phyloP scores from a whole-genome alignment of 2,113 vertebrate species.

The Heptranchias perlo region DNA sequence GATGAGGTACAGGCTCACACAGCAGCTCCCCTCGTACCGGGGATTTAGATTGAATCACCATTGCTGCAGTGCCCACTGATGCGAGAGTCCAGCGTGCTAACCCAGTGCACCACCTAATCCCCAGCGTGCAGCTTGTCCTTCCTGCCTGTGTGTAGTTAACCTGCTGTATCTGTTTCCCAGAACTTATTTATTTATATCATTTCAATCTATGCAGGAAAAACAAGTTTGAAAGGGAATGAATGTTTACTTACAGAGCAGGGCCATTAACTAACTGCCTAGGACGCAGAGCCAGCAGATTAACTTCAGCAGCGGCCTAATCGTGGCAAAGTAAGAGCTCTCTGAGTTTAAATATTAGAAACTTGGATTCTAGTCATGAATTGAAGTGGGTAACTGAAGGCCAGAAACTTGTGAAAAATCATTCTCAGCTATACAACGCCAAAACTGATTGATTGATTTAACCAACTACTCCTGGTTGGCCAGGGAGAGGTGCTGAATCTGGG shows the following conservation, averaged over 20 bases:
- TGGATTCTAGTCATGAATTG: not conserved
- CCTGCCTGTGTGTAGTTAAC: not conserved
- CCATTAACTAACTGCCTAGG: not conserved
- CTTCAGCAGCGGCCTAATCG: not conserved
- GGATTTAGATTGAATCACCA: too few species aligned
- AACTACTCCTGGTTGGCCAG: too few species aligned
- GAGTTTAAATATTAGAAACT: not conserved
- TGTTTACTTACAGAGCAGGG: not conserved
- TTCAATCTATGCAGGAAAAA: slow-evolving; percentile 5
- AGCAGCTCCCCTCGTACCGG: not conserved
- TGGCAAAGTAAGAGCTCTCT: not conserved
- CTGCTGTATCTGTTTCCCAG: not conserved
- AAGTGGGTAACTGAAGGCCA: not conserved
- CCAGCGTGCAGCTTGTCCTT: not conserved
- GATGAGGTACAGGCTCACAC: not conserved
- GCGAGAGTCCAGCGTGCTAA: not conserved
- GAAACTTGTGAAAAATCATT: not conserved
- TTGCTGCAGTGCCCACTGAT: too few species aligned
- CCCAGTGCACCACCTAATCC: not conserved
- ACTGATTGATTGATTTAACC: not conserved
- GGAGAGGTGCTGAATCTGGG: not conserved
- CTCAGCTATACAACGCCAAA: not conserved
- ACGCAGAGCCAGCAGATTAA: not conserved
- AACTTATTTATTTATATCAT: not conserved
- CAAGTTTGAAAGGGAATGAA: not conserved